These are phyloP conservation scores for Galerucella calmariensis DNA, from an alignment of 2,888 invertebrate genomes.

Conservation along the genomic window DNA sequence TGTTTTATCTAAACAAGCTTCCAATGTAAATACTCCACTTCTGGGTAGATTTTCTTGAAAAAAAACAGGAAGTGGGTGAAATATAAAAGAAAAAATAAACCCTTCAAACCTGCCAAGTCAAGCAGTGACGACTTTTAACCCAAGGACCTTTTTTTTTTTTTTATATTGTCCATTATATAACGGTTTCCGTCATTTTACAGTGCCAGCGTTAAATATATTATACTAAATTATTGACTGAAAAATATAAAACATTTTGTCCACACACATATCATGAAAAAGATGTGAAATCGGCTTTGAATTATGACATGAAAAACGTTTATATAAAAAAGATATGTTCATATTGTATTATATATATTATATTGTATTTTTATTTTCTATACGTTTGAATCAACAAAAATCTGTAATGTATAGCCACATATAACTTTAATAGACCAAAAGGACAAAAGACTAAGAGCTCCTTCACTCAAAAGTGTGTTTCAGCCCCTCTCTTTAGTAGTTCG, in stretches of 20 bases:
- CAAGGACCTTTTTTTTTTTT: background rate
- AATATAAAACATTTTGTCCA: background rate
- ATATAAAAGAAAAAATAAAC: background rate
- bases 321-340: too few relatives aligned
- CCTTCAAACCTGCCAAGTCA: background rate
- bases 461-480: too few relatives aligned
- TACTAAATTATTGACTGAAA: background rate
- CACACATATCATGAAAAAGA: too few relatives aligned
- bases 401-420: too few relatives aligned
- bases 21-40: background rate
- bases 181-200: background rate
- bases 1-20: background rate
- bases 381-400: too few relatives aligned
- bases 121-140: constrained; percentile 1
- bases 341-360: too few relatives aligned
- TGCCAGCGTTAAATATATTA: background rate
- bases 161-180: background rate
- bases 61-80: background rate
- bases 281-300: too few relatives aligned
- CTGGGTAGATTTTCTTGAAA: background rate
- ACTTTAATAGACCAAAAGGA: too few relatives aligned
- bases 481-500: too few relatives aligned
- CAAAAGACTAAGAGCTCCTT: too few relatives aligned
- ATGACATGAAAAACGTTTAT: too few relatives aligned
- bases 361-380: too few relatives aligned